Conservation (phyloP, 2,113 vertebrate genomes). For the Pomatorhinus ruficollis region DNA sequence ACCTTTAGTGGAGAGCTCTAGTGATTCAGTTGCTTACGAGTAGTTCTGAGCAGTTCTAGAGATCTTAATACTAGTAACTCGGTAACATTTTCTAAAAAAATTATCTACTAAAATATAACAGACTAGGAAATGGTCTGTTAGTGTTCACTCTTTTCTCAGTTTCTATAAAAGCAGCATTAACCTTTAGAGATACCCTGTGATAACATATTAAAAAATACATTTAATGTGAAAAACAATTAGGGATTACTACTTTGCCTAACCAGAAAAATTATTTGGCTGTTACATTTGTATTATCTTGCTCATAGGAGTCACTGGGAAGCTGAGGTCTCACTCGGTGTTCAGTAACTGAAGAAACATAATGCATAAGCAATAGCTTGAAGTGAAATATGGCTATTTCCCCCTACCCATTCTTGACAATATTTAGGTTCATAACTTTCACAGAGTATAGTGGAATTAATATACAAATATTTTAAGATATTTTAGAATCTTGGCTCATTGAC, state of each 20-base stretch:
- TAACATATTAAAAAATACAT: not conserved
- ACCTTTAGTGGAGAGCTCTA: not conserved
- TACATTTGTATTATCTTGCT: not conserved
- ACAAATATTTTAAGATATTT: not conserved
- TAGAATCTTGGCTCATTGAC: not conserved
- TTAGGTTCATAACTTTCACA: not conserved
- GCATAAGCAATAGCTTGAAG: not conserved
- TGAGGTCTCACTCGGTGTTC: not conserved
- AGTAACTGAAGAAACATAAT: not conserved
- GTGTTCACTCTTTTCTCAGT: not conserved
- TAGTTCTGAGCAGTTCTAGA: not conserved
- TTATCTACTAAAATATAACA: not conserved
- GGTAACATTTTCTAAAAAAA: not conserved
- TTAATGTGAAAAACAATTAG: not conserved
- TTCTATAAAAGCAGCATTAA: not conserved
- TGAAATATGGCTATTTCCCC: not conserved
- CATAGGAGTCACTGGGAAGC: not conserved
- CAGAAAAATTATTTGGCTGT: not conserved
- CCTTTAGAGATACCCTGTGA: not conserved
- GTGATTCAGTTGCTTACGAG: not conserved
- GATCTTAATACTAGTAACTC: not conserved
- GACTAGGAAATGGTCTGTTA: not conserved
- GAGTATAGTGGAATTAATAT: not conserved
- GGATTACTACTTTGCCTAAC: not conserved
- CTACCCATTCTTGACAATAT: not conserved